Percentiles rank a stretch among this genome's conserved stretches.
These are phyloP conservation scores for Drosophila willistoni DNA, from an alignment of 1,140 invertebrate genomes.

Conservation along the genomic window DNA sequence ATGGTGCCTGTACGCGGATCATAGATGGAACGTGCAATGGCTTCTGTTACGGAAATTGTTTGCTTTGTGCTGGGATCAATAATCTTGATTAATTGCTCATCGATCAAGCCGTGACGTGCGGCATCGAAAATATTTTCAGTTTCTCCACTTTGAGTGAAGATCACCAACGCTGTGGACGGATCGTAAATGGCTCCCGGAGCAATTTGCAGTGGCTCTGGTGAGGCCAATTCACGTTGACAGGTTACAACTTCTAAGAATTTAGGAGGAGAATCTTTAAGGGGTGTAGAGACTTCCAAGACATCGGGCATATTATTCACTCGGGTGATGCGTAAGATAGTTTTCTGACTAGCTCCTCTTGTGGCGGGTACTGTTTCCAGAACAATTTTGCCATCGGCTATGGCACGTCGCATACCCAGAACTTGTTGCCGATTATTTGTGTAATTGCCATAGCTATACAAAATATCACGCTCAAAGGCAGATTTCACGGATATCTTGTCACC, in stretches of 20 bases:
- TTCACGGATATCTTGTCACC: constrained; percentile 88
- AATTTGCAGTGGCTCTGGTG: constrained; percentile 88
- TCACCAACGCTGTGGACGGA: constrained; percentile 88
- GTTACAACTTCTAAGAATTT: constrained; percentile 72
- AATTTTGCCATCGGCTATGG: constrained; percentile 88
- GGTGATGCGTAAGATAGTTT: constrained; percentile 74
- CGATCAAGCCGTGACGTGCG: constrained; percentile 87
- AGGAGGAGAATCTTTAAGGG: constrained; percentile 82
- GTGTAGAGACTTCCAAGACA: constrained; percentile 86
- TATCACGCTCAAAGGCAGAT: constrained; percentile 90
- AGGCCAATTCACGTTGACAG: constrained; percentile 84
- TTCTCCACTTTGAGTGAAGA: constrained; percentile 88
- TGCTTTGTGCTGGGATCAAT: constrained; percentile 89
- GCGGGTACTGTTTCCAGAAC: constrained; percentile 84
- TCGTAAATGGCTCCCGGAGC: constrained; percentile 89
- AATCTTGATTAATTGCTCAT: constrained; percentile 88
- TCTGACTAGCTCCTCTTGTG: constrained; percentile 79
- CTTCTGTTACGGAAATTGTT: constrained; percentile 89
- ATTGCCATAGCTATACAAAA: constrained; percentile 91
- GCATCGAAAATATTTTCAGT: constrained; percentile 88
- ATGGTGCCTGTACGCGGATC: constrained; percentile 90
- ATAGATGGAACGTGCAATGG: constrained; percentile 89
- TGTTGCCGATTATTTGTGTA: constrained; percentile 86
- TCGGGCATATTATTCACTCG: constrained; percentile 85
- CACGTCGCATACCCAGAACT: constrained; percentile 90